phyloP scores from a whole-genome alignment of 2,113 vertebrate species.

The Apistogramma diplotaenia region DNA sequence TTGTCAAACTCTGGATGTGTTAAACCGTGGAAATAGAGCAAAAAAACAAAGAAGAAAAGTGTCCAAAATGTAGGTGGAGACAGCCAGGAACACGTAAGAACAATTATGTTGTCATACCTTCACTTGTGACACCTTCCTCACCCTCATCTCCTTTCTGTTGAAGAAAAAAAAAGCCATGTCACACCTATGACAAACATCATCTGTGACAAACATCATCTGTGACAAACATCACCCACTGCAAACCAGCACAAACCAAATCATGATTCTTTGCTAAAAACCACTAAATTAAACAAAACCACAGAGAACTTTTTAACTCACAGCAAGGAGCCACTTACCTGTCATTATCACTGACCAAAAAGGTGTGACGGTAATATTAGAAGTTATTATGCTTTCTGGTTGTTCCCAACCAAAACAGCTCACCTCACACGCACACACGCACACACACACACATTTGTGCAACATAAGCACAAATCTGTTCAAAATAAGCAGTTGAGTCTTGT shows the following conservation, averaged over 20 bases:
- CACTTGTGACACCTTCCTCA: slow-evolving; percentile 96
- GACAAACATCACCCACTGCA: background rate
- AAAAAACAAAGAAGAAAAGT: background rate
- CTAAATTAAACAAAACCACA: background rate
- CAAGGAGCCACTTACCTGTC: background rate
- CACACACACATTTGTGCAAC: background rate
- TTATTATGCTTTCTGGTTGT: background rate
- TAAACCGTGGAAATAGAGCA: background rate
- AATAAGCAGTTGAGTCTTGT: slow-evolving; percentile 40
- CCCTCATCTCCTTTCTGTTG: slow-evolving; percentile 89
- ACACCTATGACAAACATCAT: background rate
- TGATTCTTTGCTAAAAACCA: background rate
- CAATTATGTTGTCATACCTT: slow-evolving; percentile 79
- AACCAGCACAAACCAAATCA: slow-evolving; percentile 2
- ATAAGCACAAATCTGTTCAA: background rate
- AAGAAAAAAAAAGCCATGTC: background rate
- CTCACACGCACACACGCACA: background rate
- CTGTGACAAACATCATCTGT: background rate
- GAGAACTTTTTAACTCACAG: background rate
- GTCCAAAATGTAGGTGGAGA: background rate
- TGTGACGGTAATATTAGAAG: background rate
- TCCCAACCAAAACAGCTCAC: background rate
- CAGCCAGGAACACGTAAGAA: background rate
- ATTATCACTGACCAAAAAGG: background rate
- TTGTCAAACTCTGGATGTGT: slow-evolving; percentile 90